Base-by-base conservation (phyloP, 2,888 invertebrate species). In the Desoria tigrina region DNA sequence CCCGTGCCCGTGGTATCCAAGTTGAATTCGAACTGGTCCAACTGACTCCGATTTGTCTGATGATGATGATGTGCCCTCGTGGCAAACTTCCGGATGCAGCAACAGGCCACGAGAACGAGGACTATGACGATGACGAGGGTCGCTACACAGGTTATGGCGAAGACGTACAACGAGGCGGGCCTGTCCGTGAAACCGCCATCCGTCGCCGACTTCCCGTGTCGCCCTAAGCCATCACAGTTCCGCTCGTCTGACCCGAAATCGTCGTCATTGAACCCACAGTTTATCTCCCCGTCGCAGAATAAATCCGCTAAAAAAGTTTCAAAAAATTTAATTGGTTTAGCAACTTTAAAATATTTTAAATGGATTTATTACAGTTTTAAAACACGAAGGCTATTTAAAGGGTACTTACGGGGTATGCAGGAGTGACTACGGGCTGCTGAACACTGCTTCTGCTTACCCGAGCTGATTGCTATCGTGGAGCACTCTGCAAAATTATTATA, bases 111-210 rank as follows among this genome's bases (percentile, higher is more conserved):
- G 18, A 75, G 61, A 21, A 73, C 68, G 42, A 73, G 65, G 14
- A 73, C 57, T 11, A 72, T 69, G 49, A 76, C 75, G 39, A 73
- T 61, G 56, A 76, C 63, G 16, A 76, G 68, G 1, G 75, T 76
- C 14, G 67, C 68, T 1, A 76, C 54, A 23, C 74, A 72, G 16
- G 74, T 74, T 24, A 74, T 68, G 26, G 68, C 75, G 56, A 76
- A 76, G 6, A 76, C 73, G 45, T 73, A 74, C 27, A 76, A 62
- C 24, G 74, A 70, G 27, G 65, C 65, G 16, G 72, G 58, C 26
- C 67, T 42, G 49, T 67, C 67, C 4, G 53, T 56, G 2, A 55
- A 59, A 23, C 23, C 53, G 16, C 50, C 27, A 32, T 64, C 56
- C 21, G 54, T 37, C 26, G 51, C 51, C 56, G 49, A 66, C 24